phyloP scores from a whole-genome alignment of 2,888 invertebrate genomes.

The Trypoxylon attenuatum region DNA sequence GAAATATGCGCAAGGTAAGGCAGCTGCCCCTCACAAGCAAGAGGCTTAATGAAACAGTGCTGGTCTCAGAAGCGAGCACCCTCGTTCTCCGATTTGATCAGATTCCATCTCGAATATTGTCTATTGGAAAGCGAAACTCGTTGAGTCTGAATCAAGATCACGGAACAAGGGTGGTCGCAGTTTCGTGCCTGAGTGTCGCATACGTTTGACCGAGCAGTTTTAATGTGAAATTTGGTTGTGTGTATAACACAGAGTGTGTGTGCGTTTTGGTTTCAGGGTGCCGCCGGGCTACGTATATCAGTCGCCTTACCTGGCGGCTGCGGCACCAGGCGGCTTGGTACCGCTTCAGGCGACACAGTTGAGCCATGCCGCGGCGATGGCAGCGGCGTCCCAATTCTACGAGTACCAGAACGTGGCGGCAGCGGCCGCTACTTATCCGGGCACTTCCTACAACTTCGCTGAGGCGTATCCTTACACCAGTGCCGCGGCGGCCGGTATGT shows the following conservation, averaged over 20 bases:
- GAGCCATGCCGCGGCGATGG: slow-evolving; percentile 85
- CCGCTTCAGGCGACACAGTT: slow-evolving; percentile 79
- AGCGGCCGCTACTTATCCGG: slow-evolving; percentile 82
- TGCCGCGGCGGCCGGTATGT: slow-evolving; percentile 80
- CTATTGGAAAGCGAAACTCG: no score
- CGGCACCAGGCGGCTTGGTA: slow-evolving; percentile 81
- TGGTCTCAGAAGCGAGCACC: slow-evolving; percentile 17
- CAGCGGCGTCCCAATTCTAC: slow-evolving; percentile 88
- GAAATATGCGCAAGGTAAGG: neutral
- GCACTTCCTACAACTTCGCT: slow-evolving; percentile 85
- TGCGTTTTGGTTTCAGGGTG: slow-evolving; percentile 75
- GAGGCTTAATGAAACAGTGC: slow-evolving; percentile 13
- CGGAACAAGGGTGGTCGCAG: slow-evolving; percentile 20
- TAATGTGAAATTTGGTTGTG: no score
- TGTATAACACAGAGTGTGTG: slow-evolving; percentile 22
- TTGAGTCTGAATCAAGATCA: slow-evolving; percentile 23
- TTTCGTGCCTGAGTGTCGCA: slow-evolving; percentile 34
- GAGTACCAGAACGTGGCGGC: slow-evolving; percentile 87
- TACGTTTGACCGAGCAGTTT: no score
- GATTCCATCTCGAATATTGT: no score
- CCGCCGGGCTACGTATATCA: slow-evolving; percentile 87
- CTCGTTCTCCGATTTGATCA: no score
- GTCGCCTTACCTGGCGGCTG: slow-evolving; percentile 81
- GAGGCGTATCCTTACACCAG: slow-evolving; percentile 82
- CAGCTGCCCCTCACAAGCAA: no score